Evolutionary conservation across 2,797 vertebrate genomes (phyloP), one percentile per base, ranked within the genome.

Genomic region (Thunnus albacares): DNA sequence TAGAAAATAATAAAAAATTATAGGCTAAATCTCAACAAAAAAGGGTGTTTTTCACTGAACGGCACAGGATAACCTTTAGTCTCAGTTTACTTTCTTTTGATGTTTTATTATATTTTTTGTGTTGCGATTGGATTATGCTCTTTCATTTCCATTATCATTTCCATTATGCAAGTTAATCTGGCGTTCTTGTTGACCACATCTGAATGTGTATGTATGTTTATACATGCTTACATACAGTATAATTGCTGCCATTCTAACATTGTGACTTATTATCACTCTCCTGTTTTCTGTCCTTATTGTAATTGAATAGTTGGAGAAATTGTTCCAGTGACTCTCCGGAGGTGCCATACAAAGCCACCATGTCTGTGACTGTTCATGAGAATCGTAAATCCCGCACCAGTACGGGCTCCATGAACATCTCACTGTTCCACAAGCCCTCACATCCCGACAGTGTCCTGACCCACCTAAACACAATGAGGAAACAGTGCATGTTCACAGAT

Each of bases 311-410:
- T 90, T 58, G 84, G 81, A 74, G 82, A 84, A 76, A 83, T 88
- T 38, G 74, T 77, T 79, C 75, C 8, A 79, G 77, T 12, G 89
- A 92, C 79, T 85, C 90, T 62, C 68, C 82, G 65, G 92, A 47
- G 35, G 83, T 65, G 77, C 90, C 90, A 24, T 66, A 59, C 64
- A 85, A 87, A 93, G 93, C 87, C 80, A 90, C 85, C 87, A 99
- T 99, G 98, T 99, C 98, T 0, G 97, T 98, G 94, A 97, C 95
- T 0, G 96, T 98, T 74, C 98, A 99, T 0, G 97, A 99, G 92
- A 98, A 97, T 88, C 96, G 98, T 47, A 99, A 98, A 91, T 98
- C 97, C 6, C 96, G 98, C 85, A 94, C 97, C 18, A 99, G 97
- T 91, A 96, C 97, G 0, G 97, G 96, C 77, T 97, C 97, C 89